Conservation (phyloP, 2,888 invertebrate species). For the Caenorhabditis becei region DNA sequence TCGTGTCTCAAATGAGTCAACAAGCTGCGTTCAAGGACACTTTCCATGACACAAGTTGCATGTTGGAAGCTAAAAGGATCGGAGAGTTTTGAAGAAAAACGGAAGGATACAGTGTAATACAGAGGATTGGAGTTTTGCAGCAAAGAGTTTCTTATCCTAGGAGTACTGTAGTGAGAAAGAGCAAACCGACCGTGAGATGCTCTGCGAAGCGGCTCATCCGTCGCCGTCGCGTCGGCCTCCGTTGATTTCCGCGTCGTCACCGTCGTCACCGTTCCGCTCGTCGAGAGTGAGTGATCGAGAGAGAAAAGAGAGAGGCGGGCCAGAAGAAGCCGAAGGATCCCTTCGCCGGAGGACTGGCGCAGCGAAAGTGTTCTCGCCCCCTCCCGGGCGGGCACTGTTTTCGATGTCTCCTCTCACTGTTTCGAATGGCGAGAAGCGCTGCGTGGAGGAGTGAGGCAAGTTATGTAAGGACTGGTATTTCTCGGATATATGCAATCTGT, state of each 20-base stretch:
- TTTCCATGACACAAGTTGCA: too few relatives aligned
- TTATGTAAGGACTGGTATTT: constrained; percentile 42
- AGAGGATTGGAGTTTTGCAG: background rate
- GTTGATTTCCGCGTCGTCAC: background rate
- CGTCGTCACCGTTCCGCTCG: background rate
- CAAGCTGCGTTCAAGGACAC: too few relatives aligned
- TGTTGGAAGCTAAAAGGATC: too few relatives aligned
- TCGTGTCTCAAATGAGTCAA: too few relatives aligned
- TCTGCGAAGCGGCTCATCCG: constrained; percentile 1
- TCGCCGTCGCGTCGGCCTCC: background rate
- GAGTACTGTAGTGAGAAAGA: background rate
- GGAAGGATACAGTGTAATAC: too few relatives aligned
- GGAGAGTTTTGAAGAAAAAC: too few relatives aligned
- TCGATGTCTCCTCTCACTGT: constrained; percentile 13
- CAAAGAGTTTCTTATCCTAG: background rate
- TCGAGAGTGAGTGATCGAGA: constrained; percentile 10
- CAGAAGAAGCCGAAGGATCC: background rate
- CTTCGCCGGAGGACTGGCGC: constrained; percentile 10
- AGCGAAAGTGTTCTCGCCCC: constrained; percentile 18
- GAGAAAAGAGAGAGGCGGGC: constrained; percentile 5
- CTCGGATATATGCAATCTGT: constrained; percentile 22
- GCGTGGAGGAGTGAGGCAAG: background rate
- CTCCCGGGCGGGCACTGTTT: constrained; percentile 26
- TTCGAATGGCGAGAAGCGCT: constrained; percentile 2
- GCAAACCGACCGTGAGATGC: background rate